Evolutionary conservation across 2,888 invertebrate species (phyloP).

Genomic region (Clusia tigrina): DNA sequence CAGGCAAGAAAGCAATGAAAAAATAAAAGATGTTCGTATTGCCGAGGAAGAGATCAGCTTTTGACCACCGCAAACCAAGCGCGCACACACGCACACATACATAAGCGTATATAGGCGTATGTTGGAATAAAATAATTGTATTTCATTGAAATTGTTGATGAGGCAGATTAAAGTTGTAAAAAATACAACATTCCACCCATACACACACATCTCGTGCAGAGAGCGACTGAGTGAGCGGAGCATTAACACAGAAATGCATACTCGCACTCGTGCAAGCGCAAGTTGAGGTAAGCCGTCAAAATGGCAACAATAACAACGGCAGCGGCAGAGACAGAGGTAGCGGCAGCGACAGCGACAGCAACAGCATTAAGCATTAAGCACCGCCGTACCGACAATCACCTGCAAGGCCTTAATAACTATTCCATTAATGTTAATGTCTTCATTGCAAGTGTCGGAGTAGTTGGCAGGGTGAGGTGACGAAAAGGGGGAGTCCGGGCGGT

Average conservation of each 20-base stretch:
- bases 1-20: no score
- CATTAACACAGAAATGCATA: not conserved
- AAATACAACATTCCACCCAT: not conserved
- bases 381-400: constrained; percentile 29
- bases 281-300: constrained; percentile 16
- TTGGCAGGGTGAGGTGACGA: constrained; percentile 36
- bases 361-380: not conserved
- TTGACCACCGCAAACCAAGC: no score
- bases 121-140: not conserved
- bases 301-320: constrained; percentile 13
- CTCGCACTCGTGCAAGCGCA: not conserved
- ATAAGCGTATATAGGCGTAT: no score
- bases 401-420: constrained; percentile 63
- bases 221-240: not conserved
- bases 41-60: no score
- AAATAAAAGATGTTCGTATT: no score
- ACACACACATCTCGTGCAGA: no score
- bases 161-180: not conserved
- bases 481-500: not conserved
- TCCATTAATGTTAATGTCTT: constrained; percentile 65
- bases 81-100: no score
- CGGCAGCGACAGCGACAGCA: constrained; percentile 3
- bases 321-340: constrained; percentile 31
- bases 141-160: not conserved
- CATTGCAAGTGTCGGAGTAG: constrained; percentile 63